Percentiles rank a stretch among this genome's conserved stretches.
Conservation (phyloP, 2,113 vertebrate species). For the Clarias batrachus region DNA sequence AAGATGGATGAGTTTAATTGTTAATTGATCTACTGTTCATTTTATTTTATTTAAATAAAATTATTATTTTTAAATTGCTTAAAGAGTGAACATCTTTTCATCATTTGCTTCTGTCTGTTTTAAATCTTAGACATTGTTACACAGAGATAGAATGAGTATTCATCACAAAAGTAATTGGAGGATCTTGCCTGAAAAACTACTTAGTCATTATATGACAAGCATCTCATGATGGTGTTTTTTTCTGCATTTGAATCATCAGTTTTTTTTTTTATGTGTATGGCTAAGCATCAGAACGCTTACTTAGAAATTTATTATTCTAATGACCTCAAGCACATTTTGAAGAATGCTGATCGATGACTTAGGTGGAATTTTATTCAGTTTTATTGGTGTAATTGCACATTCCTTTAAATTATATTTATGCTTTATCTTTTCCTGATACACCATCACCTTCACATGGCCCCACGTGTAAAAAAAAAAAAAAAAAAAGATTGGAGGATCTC, state of each 20-base stretch:
- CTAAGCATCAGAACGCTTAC: not conserved
- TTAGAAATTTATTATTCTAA: not conserved
- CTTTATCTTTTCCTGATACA: too few species aligned
- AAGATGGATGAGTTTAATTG: not conserved
- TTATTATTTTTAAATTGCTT: too few species aligned
- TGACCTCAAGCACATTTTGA: not conserved
- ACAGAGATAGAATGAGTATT: not conserved
- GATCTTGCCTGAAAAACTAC: not conserved
- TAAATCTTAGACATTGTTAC: not conserved
- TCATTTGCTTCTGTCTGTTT: constrained; percentile 3
- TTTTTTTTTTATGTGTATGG: not conserved
- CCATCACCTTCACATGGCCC: too few species aligned
- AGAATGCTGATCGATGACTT: not conserved
- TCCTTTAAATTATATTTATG: too few species aligned
- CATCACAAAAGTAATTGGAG: not conserved
- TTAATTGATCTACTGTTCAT: not conserved
- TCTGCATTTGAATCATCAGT: not conserved
- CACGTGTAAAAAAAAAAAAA: too few species aligned
- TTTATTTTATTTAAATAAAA: not conserved
- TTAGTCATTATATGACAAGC: not conserved
- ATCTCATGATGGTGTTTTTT: not conserved
- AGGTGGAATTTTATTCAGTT: too few species aligned
- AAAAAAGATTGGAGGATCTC: too few species aligned
- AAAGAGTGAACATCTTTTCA: not conserved
- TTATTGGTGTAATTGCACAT: too few species aligned